Conservation (phyloP, 2,888 invertebrate genomes). For the Serrognathus titanus region DNA sequence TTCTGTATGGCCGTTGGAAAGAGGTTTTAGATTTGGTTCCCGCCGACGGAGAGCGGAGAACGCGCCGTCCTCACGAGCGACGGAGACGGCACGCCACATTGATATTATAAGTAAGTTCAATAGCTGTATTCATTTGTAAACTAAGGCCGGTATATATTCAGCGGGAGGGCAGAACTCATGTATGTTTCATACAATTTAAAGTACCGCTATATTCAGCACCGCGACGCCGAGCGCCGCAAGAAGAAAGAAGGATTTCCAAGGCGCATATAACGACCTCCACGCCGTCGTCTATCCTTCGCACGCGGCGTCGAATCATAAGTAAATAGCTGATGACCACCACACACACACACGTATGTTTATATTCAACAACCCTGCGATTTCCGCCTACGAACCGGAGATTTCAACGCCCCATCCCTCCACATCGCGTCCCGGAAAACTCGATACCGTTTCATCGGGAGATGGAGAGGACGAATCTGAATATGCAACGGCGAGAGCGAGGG, state of each 20-base stretch:
- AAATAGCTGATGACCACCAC: conserved; percentile 27
- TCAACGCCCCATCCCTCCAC: conserved; percentile 26
- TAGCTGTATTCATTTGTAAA: conserved; percentile 71
- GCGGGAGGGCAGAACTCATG: conserved; percentile 53
- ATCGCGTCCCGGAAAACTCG: conserved; percentile 7
- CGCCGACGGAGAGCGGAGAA: conserved; percentile 42
- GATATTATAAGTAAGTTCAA: conserved; percentile 70
- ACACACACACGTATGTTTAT: conserved; percentile 20
- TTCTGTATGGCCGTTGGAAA: conserved; percentile 61
- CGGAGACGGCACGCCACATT: conserved; percentile 53
- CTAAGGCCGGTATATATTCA: conserved; percentile 53
- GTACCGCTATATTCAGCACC: conserved; percentile 33
- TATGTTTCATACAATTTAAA: conserved; percentile 60
- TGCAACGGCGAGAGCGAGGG: conserved; percentile 43
- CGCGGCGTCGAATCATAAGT: conserved; percentile 24
- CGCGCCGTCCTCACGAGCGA: conserved; percentile 35
- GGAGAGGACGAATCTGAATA: conserved; percentile 36
- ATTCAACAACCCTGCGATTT: conserved; percentile 22
- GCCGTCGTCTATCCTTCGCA: conserved; percentile 21
- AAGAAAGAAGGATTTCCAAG: conserved; percentile 38
- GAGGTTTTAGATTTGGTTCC: conserved; percentile 50
- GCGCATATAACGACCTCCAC: neutral
- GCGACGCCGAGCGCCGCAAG: conserved; percentile 23
- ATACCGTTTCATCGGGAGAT: neutral
- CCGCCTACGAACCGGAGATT: conserved; percentile 29